Base-by-base conservation (phyloP, 2,797 vertebrate genomes). In the Selene dorsalis region DNA sequence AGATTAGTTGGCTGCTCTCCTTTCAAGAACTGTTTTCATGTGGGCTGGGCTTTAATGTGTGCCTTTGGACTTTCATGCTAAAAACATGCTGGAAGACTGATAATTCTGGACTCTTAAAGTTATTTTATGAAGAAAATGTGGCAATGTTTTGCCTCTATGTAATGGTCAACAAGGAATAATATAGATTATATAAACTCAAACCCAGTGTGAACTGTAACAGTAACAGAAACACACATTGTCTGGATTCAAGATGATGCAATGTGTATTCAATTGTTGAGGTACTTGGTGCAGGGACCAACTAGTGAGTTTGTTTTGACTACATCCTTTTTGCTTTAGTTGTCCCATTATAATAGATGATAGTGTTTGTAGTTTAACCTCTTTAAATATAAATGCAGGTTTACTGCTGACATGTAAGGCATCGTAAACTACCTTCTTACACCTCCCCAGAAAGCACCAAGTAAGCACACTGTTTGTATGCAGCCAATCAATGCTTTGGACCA, bases 401-500 rank as follows among this genome's bases (percentile, higher is more conserved):
- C 61, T 80, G 65, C 72, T 74, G 72, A 84, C 65, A 73, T 79
- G 70, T 62, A 66, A 58, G 73, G 41, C 81, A 43, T 24, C 58
- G 75, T 52, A 88, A 89, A 83, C 75, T 50, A 66, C 64, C 50
- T 74, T 63, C 67, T 39, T 39, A 52, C 59, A 71, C 26, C 68
- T 80, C 71, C 16, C 38, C 45, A 73, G 87, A 92, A 91, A 93
- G 82, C 82, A 88, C 91, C 73, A 86, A 84, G 88, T 92, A 91
- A 93, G 91, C 92, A 91, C 82, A 80, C 73, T 69, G 73, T 84
- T 91, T 47, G 80, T 50, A 85, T 24, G 58, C 80, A 69, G 74
- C 80, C 72, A 82, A 93, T 94, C 92, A 85, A 94, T 93, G 92
- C 60, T 43, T 50, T 73, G 67, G 89, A 91, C 85, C 64, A 80